Evolutionary conservation across 2,113 vertebrate species (phyloP).

Genomic region (Sterrhoptilus dennistouni): DNA sequence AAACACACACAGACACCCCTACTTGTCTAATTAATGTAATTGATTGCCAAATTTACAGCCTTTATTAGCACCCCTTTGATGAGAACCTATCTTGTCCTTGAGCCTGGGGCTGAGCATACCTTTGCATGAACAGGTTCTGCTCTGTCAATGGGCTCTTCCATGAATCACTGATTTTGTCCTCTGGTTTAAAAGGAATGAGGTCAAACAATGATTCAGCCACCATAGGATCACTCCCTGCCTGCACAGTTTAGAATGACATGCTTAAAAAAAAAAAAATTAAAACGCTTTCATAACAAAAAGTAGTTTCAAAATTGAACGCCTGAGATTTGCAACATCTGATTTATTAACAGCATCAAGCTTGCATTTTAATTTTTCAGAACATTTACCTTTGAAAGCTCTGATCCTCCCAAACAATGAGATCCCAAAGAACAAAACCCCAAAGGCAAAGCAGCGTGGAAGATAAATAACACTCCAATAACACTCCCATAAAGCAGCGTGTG

Average conservation of each 20-base stretch:
- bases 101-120: neutral
- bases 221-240: neutral
- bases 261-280: neutral
- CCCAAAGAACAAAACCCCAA: neutral
- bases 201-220: neutral
- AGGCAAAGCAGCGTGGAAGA: neutral
- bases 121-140: neutral
- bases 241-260: neutral
- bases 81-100: neutral
- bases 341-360: neutral
- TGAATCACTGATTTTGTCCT: neutral
- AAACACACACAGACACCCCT: neutral
- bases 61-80: neutral
- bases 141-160: neutral
- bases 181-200: neutral
- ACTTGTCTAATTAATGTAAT: neutral
- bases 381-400: neutral
- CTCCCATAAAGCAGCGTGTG: rapidly evolving
- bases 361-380: slow-evolving; percentile 33
- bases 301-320: neutral
- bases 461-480: neutral
- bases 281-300: neutral
- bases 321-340: neutral
- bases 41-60: neutral
- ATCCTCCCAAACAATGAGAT: neutral